phyloP scores from a whole-genome alignment of 2,797 vertebrate species.

The Thaleichthys pacificus region DNA sequence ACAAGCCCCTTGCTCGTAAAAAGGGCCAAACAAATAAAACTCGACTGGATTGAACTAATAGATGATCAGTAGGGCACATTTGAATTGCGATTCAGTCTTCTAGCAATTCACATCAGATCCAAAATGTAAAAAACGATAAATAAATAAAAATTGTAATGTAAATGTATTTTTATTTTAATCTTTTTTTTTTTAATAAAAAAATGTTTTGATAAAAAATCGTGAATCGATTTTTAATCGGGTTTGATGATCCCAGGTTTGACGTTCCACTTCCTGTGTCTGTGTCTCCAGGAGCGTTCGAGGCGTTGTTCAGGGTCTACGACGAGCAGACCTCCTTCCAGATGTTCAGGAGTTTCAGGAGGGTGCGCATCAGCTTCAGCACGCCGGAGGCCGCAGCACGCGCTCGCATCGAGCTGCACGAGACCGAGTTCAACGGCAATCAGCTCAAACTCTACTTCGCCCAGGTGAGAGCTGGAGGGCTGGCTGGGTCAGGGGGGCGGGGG shows the following conservation, averaged over 20 bases:
- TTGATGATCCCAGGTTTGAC: not conserved
- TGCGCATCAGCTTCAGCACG: slow-evolving; percentile 95
- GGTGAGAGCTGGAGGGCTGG: slow-evolving; percentile 65
- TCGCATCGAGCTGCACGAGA: slow-evolving; percentile 92
- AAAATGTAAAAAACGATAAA: too few species aligned
- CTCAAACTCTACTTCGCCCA: slow-evolving; percentile 96
- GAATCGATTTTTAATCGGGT: too few species aligned
- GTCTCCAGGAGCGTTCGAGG: slow-evolving; percentile 87
- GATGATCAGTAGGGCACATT: too few species aligned
- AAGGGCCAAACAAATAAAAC: too few species aligned
- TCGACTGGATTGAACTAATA: too few species aligned
- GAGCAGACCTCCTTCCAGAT: slow-evolving; percentile 91
- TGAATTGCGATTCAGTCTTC: too few species aligned
- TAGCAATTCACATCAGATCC: too few species aligned
- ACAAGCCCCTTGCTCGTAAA: too few species aligned
- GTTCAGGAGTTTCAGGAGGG: slow-evolving; percentile 95
- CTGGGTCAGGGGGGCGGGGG: not conserved
- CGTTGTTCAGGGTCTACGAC: slow-evolving; percentile 89
- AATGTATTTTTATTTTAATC: too few species aligned
- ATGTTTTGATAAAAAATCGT: too few species aligned
- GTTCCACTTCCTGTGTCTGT: not conserved
- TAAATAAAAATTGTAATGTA: too few species aligned
- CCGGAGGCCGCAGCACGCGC: slow-evolving; percentile 92
- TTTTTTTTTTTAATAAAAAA: too few species aligned
- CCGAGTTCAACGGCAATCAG: slow-evolving; percentile 90